A percentile compares a stretch with the other conserved stretches of the same genome.
Evolutionary conservation across 2,113 vertebrate species (phyloP).

Genomic region (Nematolebias whitei): DNA sequence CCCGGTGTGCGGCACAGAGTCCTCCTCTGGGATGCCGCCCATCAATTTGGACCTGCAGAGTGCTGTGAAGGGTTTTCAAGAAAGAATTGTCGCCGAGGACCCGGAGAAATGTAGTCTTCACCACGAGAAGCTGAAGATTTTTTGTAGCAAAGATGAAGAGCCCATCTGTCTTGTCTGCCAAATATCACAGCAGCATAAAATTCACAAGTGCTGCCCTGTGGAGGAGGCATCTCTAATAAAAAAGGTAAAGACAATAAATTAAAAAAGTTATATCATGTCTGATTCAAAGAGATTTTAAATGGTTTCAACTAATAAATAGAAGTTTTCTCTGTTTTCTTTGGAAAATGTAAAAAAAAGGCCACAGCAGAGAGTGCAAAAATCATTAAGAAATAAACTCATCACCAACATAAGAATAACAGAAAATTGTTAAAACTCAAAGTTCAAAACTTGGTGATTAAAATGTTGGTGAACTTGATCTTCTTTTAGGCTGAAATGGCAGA

Average conservation of each 20-base stretch:
- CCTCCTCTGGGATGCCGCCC: conserved; percentile 57
- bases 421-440: neutral
- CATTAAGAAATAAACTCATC: neutral
- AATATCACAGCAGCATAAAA: conserved; percentile 61
- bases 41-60: conserved; percentile 70
- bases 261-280: neutral
- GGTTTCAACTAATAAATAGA: neutral
- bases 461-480: neutral
- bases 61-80: conserved; percentile 51
- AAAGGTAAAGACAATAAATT: conserved; percentile 54
- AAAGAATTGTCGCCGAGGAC: neutral
- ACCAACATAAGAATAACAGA: neutral
- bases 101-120: conserved; percentile 55
- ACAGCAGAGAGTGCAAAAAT: neutral
- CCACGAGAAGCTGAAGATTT: conserved; percentile 61
- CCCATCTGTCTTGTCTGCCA: conserved; percentile 68
- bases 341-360: neutral
- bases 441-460: neutral
- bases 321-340: neutral
- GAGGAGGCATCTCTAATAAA: conserved; percentile 63
- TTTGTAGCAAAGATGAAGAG: conserved; percentile 68
- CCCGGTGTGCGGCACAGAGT: conserved; percentile 57
- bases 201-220: conserved; percentile 62
- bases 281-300: neutral
- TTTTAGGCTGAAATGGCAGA: conserved; percentile 57